Evolutionary conservation across 2,797 vertebrate genomes (phyloP), one percentile per base, ranked within the genome.

Genomic region (Sarcophilus harrisii): DNA sequence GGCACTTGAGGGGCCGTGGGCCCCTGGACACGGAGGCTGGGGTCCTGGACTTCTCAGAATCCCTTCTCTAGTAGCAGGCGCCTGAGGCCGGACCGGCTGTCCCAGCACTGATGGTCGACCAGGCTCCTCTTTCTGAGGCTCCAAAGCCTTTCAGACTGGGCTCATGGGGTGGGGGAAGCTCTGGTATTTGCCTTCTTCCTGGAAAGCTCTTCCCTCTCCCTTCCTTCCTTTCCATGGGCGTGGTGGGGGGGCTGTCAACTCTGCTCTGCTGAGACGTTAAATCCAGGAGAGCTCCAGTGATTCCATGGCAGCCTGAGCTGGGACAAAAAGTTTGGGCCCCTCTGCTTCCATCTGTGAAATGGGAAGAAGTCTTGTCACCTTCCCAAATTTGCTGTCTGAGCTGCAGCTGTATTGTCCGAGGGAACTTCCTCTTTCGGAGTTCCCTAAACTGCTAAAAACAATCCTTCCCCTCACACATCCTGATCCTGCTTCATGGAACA

Each of bases 151-250:
- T 62, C 12, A 3, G 29, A 28, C 30, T 66, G 2, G 0, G 58
- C 62, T 18, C 14, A 1, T 18, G 16, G 92, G 45, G 0, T 38
- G 94, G 92, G 92, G 58, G 58, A 27, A 38, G 57, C 6, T 18
- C 57, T 89, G 58, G 55, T 57, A 24, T 55, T 0, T 30, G 92
- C 90, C 0, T 29, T 62, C 66, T 59, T 93, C 73, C 0, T 38
- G 13, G 90, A 81, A 73, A 93, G 73, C 57, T 92, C 66, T 54
- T 62, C 57, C 52, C 0, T 3, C 30, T 54, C 89, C 38, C 94
- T 38, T 5, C 5, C 94, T 96, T 93, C 96, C 97, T 96, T 90
- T 59, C 57, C 96, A 87, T 0, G 1, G 9, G 94, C 90, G 52
- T 93, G 90, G 4, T 3, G 32, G 58, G 92, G 94, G 92, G 57